Evolutionary conservation across 1,140 invertebrate species (phyloP).

Genomic region (Melipona quadrifasciata): DNA sequence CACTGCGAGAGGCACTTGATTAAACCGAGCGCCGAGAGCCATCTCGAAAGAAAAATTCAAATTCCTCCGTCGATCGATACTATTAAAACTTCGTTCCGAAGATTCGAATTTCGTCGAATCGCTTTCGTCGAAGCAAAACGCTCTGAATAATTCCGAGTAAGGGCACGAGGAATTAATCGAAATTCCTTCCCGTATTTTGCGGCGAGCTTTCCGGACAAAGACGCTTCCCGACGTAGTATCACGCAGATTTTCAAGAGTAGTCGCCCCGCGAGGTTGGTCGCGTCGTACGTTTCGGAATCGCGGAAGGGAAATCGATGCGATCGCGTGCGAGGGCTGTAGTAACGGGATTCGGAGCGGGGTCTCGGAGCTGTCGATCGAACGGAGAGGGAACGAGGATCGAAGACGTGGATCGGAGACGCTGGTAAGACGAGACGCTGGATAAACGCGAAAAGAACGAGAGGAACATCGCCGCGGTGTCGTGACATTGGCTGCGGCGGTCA

Average conservation of each 20-base stretch:
- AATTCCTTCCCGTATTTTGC: neutral
- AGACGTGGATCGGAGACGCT: slow-evolving; percentile 46
- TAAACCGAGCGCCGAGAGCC: neutral
- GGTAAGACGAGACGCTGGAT: slow-evolving; percentile 51
- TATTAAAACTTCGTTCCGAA: neutral
- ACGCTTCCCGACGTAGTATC: neutral
- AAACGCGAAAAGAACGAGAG: slow-evolving; percentile 50
- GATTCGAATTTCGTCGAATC: too few species aligned
- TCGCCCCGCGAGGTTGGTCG: neutral
- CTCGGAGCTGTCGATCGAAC: slow-evolving; percentile 59
- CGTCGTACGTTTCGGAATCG: slow-evolving; percentile 49
- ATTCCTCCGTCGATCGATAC: neutral
- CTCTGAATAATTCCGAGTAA: neutral
- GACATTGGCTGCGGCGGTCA: slow-evolving; percentile 41
- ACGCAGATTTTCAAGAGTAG: neutral
- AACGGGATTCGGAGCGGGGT: slow-evolving; percentile 70
- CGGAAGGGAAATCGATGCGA: slow-evolving; percentile 71
- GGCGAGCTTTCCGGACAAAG: neutral
- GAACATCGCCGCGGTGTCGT: slow-evolving; percentile 44
- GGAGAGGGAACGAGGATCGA: slow-evolving; percentile 47
- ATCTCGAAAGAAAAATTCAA: neutral
- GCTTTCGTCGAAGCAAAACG: neutral
- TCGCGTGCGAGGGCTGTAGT: slow-evolving; percentile 71
- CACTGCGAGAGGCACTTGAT: neutral
- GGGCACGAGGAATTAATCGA: neutral